These are phyloP conservation scores for Ophioninae sp. DNA, from an alignment of 2,888 invertebrate species.

Conservation along the genomic window DNA sequence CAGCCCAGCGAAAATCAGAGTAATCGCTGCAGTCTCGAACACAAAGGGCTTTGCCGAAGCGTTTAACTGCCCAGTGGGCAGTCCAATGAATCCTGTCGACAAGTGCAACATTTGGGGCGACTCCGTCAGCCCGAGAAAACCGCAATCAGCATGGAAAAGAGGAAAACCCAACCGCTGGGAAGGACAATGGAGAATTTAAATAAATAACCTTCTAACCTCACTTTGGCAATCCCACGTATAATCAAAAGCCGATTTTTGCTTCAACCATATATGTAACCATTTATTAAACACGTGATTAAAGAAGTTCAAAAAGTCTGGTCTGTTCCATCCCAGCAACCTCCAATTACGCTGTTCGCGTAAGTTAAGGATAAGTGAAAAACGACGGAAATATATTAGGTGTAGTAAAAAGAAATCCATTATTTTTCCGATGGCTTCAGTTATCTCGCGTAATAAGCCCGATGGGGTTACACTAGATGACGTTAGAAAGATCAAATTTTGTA, in stretches of 20 bases:
- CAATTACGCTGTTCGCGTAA: background rate
- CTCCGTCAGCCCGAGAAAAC: background rate
- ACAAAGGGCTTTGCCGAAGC: conserved; percentile 53
- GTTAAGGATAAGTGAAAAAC: too few relatives aligned
- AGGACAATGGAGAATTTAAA: conserved; percentile 17
- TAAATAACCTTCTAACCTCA: too few relatives aligned
- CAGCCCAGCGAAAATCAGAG: conserved; percentile 49
- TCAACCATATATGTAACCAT: background rate
- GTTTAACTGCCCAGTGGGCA: conserved; percentile 55
- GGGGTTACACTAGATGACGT: too few relatives aligned
- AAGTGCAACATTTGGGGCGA: conserved; percentile 57
- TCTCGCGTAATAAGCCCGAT: too few relatives aligned
- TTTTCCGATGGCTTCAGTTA: too few relatives aligned
- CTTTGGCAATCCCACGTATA: too few relatives aligned
- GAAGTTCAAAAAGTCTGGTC: background rate
- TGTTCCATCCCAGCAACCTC: background rate
- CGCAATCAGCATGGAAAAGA: background rate
- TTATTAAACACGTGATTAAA: background rate
- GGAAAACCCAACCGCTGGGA: conserved; percentile 18
- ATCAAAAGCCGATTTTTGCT: too few relatives aligned
- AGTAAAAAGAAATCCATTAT: too few relatives aligned
- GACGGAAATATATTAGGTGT: too few relatives aligned
- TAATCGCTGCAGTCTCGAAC: conserved; percentile 56
- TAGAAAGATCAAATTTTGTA: too few relatives aligned
- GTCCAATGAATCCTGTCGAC: conserved; percentile 56